These are phyloP conservation scores for Cyclura pinguis DNA, from an alignment of 2,797 vertebrate species.

Conservation along the genomic window DNA sequence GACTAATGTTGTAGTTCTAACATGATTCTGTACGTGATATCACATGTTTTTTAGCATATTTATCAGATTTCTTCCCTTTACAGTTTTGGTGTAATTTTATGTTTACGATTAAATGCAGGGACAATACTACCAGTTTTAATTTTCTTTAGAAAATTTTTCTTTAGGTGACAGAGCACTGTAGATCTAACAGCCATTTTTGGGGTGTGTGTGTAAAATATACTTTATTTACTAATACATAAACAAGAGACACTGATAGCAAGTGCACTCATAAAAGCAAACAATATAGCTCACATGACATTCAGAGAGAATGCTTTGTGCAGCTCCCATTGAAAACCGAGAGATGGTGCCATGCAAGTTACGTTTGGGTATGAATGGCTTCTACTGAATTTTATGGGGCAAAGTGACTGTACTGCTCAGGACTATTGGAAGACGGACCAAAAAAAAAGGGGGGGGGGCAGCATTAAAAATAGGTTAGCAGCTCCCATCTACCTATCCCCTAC, in stretches of 20 bases:
- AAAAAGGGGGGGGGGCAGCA: too few species aligned
- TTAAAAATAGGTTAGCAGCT: too few species aligned
- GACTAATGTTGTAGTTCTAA: conserved; percentile 2
- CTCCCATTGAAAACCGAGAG: neutral
- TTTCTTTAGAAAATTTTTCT: neutral
- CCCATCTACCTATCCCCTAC: neutral
- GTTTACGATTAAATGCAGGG: neutral
- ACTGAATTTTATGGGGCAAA: neutral
- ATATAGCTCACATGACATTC: neutral
- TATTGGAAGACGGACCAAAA: neutral
- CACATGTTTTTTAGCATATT: too few species aligned
- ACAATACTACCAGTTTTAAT: neutral
- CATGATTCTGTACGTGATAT: conserved; percentile 6
- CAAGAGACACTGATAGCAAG: neutral
- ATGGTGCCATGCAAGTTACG: too few species aligned
- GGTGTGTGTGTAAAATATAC: neutral
- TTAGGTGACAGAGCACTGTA: neutral
- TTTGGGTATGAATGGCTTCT: neutral
- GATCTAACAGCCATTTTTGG: neutral
- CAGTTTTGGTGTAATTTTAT: neutral
- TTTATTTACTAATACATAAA: neutral
- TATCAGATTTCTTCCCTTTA: neutral
- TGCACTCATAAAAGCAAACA: neutral
- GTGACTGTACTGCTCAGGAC: neutral
- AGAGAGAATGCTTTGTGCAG: neutral